Base-by-base conservation (phyloP, 2,797 vertebrate genomes). In the Pseudochaenichthys georgianus region DNA sequence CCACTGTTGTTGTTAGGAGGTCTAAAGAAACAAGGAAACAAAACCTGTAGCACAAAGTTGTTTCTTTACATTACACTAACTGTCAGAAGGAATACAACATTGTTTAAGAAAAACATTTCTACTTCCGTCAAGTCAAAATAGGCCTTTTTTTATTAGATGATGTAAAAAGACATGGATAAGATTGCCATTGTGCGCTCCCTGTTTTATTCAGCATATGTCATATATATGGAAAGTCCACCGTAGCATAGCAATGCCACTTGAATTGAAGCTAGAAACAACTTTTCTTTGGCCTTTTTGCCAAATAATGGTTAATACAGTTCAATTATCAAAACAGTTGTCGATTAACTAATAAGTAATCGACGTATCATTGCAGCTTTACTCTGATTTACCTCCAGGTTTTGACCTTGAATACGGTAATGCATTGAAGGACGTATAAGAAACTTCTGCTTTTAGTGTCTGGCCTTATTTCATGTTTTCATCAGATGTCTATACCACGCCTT, bases 401-500 rank as follows among this genome's bases (percentile, higher is more conserved):
- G 28, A 13, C 47, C 13, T 31, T 43, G 5, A 54, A 54, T 57
- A 54, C 28, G 28, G 50, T 57, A 13, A 28, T 50, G 3, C 11
- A 60, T 58, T 28, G 15, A 3, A 62, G 9, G 57, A 43, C 43
- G 67, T 55, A 51, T 21, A 48, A 42, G n/a, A 80, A 50, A 7
- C 46, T 11, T 48, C 34, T 2, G 7, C 12, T 50, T 65, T 66
- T 23, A 66, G 41, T 64, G 13, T 70, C 15, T 13, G 45, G 4
- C 21, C 78, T 71, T 75, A 73, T 1, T 5, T 53, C 21, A 16
- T 31, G 4, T 72, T 75, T 50, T 23, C 51, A 6, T 75, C n/a
- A 7, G 46, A 61, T 70, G 50, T 76, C 75, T 48, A 16, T 63
- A 38, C 58, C 7, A 3, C 31, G 0, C 19, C 17, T 42, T 55